Conservation (phyloP, 2,888 invertebrate species). For the Amphipoea lucens region DNA sequence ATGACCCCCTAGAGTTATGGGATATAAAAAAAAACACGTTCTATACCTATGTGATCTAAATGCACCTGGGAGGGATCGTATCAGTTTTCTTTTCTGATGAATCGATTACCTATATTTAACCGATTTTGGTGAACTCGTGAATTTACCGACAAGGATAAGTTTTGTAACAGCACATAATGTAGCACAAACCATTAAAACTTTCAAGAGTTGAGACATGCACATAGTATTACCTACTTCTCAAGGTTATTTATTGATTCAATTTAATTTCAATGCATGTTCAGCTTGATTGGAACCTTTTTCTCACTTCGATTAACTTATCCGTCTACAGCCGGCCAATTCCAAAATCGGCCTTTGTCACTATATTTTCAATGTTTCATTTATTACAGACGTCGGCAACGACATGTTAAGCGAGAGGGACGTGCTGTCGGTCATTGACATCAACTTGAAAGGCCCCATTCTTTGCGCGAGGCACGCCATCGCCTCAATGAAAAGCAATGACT, state of each 20-base stretch:
- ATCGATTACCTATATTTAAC: background rate
- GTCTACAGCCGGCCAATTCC: background rate
- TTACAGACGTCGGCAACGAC: constrained; percentile 69
- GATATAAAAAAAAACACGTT: no score
- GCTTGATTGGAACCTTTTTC: background rate
- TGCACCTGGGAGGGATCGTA: background rate
- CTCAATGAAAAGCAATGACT: constrained; percentile 81
- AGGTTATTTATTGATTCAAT: constrained; percentile 1
- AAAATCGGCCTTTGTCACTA: background rate
- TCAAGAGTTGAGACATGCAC: background rate
- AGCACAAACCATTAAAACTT: background rate
- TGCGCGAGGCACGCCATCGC: constrained; percentile 84
- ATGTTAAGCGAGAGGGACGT: constrained; percentile 68
- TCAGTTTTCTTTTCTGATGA: background rate
- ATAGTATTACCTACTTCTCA: background rate
- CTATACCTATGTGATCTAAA: no score
- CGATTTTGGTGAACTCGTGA: background rate
- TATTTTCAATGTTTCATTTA: background rate
- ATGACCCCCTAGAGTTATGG: no score
- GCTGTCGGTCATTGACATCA: constrained; percentile 78
- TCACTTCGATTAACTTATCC: background rate
- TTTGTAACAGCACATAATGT: background rate
- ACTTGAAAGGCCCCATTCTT: constrained; percentile 83
- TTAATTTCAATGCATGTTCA: background rate
- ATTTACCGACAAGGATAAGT: background rate